A percentile compares a stretch with the other conserved stretches of the same genome.
Conservation (phyloP, 2,797 vertebrate genomes). For the Trachurus trachurus region DNA sequence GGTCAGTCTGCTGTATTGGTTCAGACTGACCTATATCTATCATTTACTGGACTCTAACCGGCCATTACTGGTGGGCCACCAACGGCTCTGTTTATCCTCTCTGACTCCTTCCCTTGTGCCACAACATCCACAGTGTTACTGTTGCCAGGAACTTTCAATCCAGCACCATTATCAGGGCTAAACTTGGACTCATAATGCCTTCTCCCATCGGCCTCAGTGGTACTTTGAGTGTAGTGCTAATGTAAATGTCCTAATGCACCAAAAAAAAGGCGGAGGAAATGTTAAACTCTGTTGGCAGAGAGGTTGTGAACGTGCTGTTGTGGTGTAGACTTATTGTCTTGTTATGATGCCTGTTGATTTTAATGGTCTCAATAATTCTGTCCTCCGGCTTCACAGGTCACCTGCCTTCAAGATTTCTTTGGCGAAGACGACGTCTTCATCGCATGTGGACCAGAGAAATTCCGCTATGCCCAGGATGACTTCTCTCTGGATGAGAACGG, state of each 20-base stretch:
- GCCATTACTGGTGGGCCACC: not conserved
- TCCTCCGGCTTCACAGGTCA: slow-evolving; percentile 86
- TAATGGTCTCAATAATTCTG: not conserved
- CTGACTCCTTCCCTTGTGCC: not conserved
- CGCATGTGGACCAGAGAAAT: slow-evolving; percentile 98
- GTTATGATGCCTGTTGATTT: not conserved
- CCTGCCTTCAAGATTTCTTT: slow-evolving; percentile 99
- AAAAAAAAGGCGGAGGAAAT: not conserved
- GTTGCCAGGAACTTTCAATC: not conserved
- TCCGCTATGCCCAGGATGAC: slow-evolving; percentile 99
- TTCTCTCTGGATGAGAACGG: slow-evolving; percentile 98
- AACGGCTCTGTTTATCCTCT: not conserved
- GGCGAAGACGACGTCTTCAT: slow-evolving; percentile 98
- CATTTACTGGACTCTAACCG: no score
- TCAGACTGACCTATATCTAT: no score
- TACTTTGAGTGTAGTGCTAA: not conserved
- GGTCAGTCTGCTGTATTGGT: not conserved
- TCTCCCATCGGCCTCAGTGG: not conserved
- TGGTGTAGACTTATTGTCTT: not conserved
- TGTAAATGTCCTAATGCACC: not conserved
- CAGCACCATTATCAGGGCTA: not conserved
- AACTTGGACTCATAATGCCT: not conserved
- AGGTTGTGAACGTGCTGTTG: not conserved
- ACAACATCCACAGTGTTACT: not conserved
- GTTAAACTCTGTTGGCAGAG: not conserved